Base-by-base conservation (phyloP, 2,113 vertebrate species). In the Paralichthys olivaceus region DNA sequence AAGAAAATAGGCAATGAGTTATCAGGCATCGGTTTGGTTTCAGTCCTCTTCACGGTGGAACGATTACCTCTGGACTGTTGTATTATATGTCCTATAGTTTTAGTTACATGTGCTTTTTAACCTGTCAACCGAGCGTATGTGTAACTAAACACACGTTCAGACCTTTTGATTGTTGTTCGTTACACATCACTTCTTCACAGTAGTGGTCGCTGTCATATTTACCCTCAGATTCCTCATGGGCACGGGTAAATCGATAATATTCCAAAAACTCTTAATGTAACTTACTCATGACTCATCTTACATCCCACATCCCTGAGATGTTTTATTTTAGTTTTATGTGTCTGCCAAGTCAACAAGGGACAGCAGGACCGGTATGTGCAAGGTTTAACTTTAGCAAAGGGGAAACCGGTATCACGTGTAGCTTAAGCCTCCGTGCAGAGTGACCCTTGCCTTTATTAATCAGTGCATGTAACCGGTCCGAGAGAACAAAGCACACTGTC, bases 401-500 rank as follows among this genome's bases (percentile, higher is more conserved):
- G 40, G 9, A 55, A 75, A 40, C 63, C 45, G 13, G 74, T 62
- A 72, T 87, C 57, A 17, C 43, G 28, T 86, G 76, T 37, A 61
- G 32, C 45, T 45, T 83, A 68, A 69, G 77, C 72, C 67, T 56
- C 32, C 69, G 60, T 57, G 58, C 62, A 76, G 81, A 49, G 63
- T 1, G 9, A 77, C 55, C 64, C 72, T 47, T 25, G 70, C 47
- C 73, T 78, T 63, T 69, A 61, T 77, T 84, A 90, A 90, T 85
- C 86, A 71, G 77, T 65, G 63, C 63, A 47, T 86, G 88, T 88
- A 88, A 87, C 63, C 80, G 80, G 77, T 70, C 69, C 68, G 43
- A 81, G 79, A 87, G 85, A 87, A 91, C 90, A 89, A 92, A 87
- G 84, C 71, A 2, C 25, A 47, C 19, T 49, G 68, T 84, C 84